Conservation (phyloP, 2,797 vertebrate genomes). For the Tauraco hartlaubi region DNA sequence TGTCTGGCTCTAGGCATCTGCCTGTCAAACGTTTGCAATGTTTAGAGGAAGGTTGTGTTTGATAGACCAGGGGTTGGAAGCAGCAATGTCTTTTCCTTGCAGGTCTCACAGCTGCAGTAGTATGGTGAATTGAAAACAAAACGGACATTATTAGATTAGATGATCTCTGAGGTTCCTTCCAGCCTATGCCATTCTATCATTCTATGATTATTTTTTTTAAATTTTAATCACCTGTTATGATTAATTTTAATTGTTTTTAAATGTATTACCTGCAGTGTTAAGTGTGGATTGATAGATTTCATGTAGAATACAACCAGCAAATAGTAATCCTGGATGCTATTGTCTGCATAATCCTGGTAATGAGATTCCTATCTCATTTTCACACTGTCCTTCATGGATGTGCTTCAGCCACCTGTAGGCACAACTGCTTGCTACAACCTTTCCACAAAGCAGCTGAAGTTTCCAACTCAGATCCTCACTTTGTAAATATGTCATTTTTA, state of each 20-base stretch:
- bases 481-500: not conserved
- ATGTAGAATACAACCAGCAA: not conserved
- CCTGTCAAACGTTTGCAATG: not conserved
- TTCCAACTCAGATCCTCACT: not conserved
- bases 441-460: not conserved
- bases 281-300: not conserved
- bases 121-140: not conserved
- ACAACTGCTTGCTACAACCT: not conserved
- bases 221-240: not conserved
- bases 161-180: too few relatives aligned
- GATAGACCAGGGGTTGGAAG: not conserved
- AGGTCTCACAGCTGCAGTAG: not conserved
- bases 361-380: constrained; percentile 4
- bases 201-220: not conserved
- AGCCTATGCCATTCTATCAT: too few relatives aligned
- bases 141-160: not conserved
- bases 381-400: not conserved
- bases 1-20: not conserved
- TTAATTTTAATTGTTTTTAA: constrained; percentile 30
- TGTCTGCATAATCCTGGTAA: constrained; percentile 33
- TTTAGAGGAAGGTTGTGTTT: not conserved
- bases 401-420: not conserved
- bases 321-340: not conserved
- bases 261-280: not conserved
- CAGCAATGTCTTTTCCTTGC: not conserved